phyloP scores from a whole-genome alignment of 2,797 vertebrate species.

The Discoglossus pictus region DNA sequence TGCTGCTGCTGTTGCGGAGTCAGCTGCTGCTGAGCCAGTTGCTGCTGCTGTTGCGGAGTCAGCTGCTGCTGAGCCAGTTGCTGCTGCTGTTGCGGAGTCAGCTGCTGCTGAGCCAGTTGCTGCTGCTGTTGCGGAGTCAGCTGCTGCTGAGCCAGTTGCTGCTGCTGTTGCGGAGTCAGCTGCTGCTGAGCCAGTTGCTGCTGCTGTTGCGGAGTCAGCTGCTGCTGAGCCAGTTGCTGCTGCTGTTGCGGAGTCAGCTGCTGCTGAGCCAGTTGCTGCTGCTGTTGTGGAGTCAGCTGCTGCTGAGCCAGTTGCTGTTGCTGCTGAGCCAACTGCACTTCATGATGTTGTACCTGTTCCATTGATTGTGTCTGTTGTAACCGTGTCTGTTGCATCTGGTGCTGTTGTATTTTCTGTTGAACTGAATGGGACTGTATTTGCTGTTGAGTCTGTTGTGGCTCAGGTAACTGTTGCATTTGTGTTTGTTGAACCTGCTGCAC shows the following conservation, averaged over 20 bases:
- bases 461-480: slow-evolving; percentile 37
- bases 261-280: slow-evolving; percentile 74
- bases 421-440: background rate
- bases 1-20: slow-evolving; percentile 73
- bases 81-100: slow-evolving; percentile 62
- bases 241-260: slow-evolving; percentile 69
- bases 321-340: slow-evolving; percentile 65
- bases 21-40: background rate
- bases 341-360: slow-evolving; percentile 14
- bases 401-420: background rate
- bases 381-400: slow-evolving; percentile 25
- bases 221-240: slow-evolving; percentile 19
- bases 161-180: slow-evolving; percentile 47
- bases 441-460: slow-evolving; percentile 44
- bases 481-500: background rate
- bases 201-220: slow-evolving; percentile 19
- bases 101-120: slow-evolving; percentile 50
- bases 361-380: background rate
- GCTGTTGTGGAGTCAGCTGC: slow-evolving; percentile 53
- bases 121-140: slow-evolving; percentile 33
- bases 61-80: slow-evolving; percentile 54
- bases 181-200: slow-evolving; percentile 60
- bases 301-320: slow-evolving; percentile 58
- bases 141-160: slow-evolving; percentile 44
- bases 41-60: slow-evolving; percentile 51